phyloP scores from a whole-genome alignment of 2,888 invertebrate genomes.

The Panopea generosa region DNA sequence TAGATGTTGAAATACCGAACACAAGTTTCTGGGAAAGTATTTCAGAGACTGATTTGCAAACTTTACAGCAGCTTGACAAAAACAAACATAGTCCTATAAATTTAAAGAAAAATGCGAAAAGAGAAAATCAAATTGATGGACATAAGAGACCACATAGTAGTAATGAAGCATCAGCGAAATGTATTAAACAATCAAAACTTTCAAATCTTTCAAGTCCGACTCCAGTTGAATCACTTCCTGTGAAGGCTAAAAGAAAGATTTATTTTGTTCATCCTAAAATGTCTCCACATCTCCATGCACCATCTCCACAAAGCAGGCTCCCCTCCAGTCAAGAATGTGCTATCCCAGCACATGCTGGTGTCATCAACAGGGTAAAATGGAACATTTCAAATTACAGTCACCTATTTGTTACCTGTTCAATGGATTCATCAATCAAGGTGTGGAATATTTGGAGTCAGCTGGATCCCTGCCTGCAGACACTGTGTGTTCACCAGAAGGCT shows the following conservation, averaged over 20 bases:
- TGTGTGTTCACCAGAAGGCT: conserved; percentile 76
- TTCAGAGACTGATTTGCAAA: conserved; percentile 27
- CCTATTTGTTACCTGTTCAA: conserved; percentile 81
- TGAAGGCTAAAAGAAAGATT: conserved; percentile 56
- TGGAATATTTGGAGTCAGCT: conserved; percentile 82
- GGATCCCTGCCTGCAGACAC: conserved; percentile 68
- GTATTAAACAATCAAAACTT: background rate
- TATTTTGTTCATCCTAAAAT: conserved; percentile 79
- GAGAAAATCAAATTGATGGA: no score
- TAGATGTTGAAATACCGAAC: conserved; percentile 49
- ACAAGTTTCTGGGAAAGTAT: conserved; percentile 53
- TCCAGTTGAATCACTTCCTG: no score
- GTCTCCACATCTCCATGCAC: conserved; percentile 55
- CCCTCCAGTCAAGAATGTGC: conserved; percentile 51
- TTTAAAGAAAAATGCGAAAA: no score
- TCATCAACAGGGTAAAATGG: conserved; percentile 81
- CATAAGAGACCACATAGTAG: no score
- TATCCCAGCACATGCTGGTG: conserved; percentile 72
- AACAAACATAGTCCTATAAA: background rate
- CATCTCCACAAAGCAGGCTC: conserved; percentile 6
- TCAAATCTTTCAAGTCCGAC: no score
- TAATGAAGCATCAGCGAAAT: background rate
- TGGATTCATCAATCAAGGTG: conserved; percentile 82
- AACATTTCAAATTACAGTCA: conserved; percentile 79
- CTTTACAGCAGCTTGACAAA: conserved; percentile 11